Percentiles rank a stretch among this genome's conserved stretches.
Evolutionary conservation across 92 coral and sea anemone species (phyloP).

Genomic region (Pocillopora grandis): DNA sequence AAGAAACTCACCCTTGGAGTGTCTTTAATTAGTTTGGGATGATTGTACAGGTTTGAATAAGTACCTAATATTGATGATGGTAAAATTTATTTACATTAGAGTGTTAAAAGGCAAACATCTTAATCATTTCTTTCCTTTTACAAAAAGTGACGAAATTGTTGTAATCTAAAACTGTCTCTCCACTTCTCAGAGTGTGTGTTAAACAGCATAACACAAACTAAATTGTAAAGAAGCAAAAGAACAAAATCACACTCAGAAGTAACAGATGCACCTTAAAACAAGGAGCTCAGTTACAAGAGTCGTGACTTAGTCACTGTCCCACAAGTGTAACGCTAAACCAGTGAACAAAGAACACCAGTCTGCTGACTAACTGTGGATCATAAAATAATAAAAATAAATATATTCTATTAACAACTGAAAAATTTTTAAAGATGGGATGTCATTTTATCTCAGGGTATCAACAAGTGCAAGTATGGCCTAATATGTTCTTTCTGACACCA

Average conservation of each 20-base stretch:
- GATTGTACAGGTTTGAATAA: slow-evolving; percentile 91
- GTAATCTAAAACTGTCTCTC: not conserved
- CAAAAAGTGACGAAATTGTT: not conserved
- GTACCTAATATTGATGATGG: slow-evolving; percentile 64
- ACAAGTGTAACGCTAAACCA: slow-evolving; percentile 65
- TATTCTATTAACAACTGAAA: no score
- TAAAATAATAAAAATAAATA: no score
- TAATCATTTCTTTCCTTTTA: not conserved
- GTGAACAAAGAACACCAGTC: slow-evolving; percentile 13
- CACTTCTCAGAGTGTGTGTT: slow-evolving; percentile 15
- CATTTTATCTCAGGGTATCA: no score
- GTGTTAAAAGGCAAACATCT: not conserved
- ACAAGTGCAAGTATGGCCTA: no score
- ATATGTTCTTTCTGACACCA: no score
- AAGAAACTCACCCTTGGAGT: slow-evolving; percentile 70
- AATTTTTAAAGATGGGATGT: no score
- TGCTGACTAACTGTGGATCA: slow-evolving; percentile 64
- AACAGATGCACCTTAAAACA: slow-evolving; percentile 50
- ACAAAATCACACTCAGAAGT: slow-evolving; percentile 4
- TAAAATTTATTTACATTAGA: not conserved
- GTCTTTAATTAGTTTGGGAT: slow-evolving; percentile 89
- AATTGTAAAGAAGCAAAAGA: slow-evolving; percentile 1
- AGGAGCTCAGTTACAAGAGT: slow-evolving; percentile 32
- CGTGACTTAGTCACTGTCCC: slow-evolving; percentile 48
- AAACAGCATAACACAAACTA: slow-evolving; percentile 13